Base-by-base conservation (phyloP, 2,113 vertebrate genomes). In the Pteronura brasiliensis region DNA sequence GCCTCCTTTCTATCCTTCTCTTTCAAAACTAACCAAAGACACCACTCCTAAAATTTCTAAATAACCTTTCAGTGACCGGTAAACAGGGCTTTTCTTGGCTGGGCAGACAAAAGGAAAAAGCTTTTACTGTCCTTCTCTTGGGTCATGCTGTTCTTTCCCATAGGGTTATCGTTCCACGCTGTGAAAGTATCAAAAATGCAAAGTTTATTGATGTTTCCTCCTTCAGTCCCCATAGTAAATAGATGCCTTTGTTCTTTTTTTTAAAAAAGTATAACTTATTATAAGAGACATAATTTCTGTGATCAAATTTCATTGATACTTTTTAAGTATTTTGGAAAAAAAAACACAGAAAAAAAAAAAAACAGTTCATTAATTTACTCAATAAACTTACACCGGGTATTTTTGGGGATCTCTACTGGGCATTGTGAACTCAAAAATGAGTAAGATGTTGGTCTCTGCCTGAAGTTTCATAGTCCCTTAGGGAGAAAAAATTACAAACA, bases 1-100 rank as follows among this genome's bases (percentile, higher is more conserved):
- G 31, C 57, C n/a, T 94, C 71, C 63, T 82, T 94, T 94, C 59
- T 82, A 55, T 72, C 44, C 36, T 90, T 57, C 87, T 77, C 88
- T 96, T 93, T 94, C 63, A 84, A 93, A 31, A 52, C 29, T 57
- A 63, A 92, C 74, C 67, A 77, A 80, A 90, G 52, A 14, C 13
- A 29, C 71, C 55, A 59, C 47, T 49, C 63, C 88, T 83, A 83
- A 79, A 87, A 94, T 96, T 94, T 97, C 71, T 81, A 76, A 96
- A 81, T 91, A 90, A 94, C 71, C 44, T 96, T 95, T 91, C 65
- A 77, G 14, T 59, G 72, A 82, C 42, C 0, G 0, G 42, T 69
- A 90, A 95, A 84, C 47, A 88, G 44, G 31, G 29, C n/a, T 93
- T 94, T 74, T 94, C 72, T 92, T 94, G 80, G 52, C 69, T 44